Evolutionary conservation across 2,888 invertebrate genomes (phyloP), one percentile per base, ranked within the genome.

Genomic region (Teinopalpus imperialis): DNA sequence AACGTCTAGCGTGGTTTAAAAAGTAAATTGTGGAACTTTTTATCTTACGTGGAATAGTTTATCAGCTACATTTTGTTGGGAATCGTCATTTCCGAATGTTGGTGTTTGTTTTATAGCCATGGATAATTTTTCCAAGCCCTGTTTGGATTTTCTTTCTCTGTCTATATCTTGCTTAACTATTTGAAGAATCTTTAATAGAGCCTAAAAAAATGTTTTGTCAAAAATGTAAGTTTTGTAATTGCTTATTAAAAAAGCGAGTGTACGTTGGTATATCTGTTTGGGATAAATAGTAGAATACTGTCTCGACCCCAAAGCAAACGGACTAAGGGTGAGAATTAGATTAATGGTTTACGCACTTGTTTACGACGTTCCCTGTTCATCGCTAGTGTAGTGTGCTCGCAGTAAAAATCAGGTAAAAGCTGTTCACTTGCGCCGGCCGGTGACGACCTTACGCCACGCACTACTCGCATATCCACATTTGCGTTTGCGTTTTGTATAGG

Each of bases 311-410:
- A n/a, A n/a, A n/a, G n/a, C n/a, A n/a, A n/a, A n/a, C n/a, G n/a
- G n/a, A n/a, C n/a, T n/a, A n/a, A n/a, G n/a, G n/a, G n/a, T n/a
- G n/a, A n/a, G n/a, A n/a, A n/a, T n/a, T n/a, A n/a, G n/a, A n/a
- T n/a, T n/a, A n/a, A n/a, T n/a, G n/a, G n/a, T n/a, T n/a, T 23
- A 36, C 39, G 31, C 49, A 93, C 93, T 85, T 95, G 94, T 83
- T 95, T 96, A 63, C 98, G 91, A 50, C 98, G 89, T 66, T 97
- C 97, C 41, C 93, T 90, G 75, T 98, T 97, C 97, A 98, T 98
- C 16, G 95, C 95, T 61, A 97, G 91, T 1, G 96, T 96, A 54
- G 95, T 94, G 81, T 98, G 98, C 74, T 98, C 98, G 62, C 98
- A 97, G 81, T 97, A 98, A 87, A 97, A 97, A 81, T 98, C 97